Conservation (phyloP, 2,797 vertebrate genomes). For the Chromis chromis region DNA sequence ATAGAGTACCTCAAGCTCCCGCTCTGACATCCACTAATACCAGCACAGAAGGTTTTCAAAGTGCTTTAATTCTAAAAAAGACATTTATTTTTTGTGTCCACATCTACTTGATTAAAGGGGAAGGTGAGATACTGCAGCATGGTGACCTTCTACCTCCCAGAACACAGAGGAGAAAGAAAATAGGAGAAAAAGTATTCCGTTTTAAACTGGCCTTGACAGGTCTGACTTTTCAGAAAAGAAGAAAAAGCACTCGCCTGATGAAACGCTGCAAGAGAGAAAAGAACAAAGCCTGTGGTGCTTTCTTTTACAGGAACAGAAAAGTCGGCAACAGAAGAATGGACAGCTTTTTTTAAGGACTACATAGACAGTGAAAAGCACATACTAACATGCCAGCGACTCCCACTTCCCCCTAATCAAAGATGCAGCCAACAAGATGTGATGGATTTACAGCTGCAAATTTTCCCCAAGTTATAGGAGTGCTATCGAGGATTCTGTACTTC, state of each 20-base stretch:
- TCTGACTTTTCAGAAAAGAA: slow-evolving; percentile 63
- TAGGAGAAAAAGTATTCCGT: slow-evolving; percentile 49
- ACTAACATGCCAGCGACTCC: slow-evolving; percentile 52
- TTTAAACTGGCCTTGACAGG: slow-evolving; percentile 69
- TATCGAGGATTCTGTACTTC: slow-evolving; percentile 35
- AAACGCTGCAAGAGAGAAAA: slow-evolving; percentile 53
- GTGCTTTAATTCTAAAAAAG: slow-evolving; percentile 42
- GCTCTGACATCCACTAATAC: slow-evolving; percentile 40
- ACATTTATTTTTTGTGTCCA: slow-evolving; percentile 38
- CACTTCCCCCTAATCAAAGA: slow-evolving; percentile 42
- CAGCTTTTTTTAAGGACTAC: neutral
- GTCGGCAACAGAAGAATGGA: slow-evolving; percentile 32
- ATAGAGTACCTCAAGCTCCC: slow-evolving; percentile 6
- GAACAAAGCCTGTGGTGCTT: slow-evolving; percentile 35
- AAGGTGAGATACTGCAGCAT: slow-evolving; percentile 1
- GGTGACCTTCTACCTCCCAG: slow-evolving; percentile 60
- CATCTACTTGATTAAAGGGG: slow-evolving; percentile 50
- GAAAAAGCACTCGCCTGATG: slow-evolving; percentile 67
- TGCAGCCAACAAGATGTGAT: slow-evolving; percentile 35
- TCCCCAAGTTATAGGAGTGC: slow-evolving; percentile 34
- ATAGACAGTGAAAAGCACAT: slow-evolving; percentile 28
- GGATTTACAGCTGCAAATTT: slow-evolving; percentile 27
- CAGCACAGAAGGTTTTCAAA: slow-evolving; percentile 14
- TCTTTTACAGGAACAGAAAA: slow-evolving; percentile 41
- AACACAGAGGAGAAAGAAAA: slow-evolving; percentile 35